Base-by-base conservation (phyloP, 1,140 invertebrate genomes). In the Dreissena rostriformis region DNA sequence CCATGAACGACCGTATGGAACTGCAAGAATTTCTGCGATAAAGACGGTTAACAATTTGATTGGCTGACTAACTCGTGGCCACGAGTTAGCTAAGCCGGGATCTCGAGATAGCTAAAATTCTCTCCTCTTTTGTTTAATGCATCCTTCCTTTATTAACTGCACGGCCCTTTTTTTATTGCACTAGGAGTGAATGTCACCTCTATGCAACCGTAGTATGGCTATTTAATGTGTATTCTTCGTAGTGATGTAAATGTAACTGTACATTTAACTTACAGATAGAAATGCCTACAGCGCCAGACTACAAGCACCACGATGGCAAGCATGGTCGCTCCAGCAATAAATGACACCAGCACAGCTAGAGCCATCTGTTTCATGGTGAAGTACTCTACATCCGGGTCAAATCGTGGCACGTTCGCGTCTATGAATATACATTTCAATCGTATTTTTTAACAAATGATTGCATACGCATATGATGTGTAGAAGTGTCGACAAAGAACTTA, bases 281-380 rank as follows among this genome's bases (percentile, higher is more conserved):
- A 67, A 29, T 78, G 22, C 28, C 76, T 66, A 14, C 76, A 78
- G n/a, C 76, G 51, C 76, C 76, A 78, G 22, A 78, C 76, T 22
- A 78, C 65, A 51, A 65, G 66, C 53, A 78, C 68, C 19, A 78
- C 76, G 0, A 66, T 4, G 1, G 76, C 65, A 24, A 78, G 17
- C 15, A 68, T 19, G 8, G 66, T 53, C 15, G 65, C 76, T 8
- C 76, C 76, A 17, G 76, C 68, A 2, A 78, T 78, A 53, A 78
- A 78, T 0, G 76, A 78, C 10, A 78, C 76, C 24, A 78, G 63
- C 29, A 78, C 76, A 14, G 76, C 76, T 10, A 78, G 17, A 7
- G 66, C 63, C 76, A 78, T 66, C 55, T 78, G 61, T 17, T 78
- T 78, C 76, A 78, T 78, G n/a, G 76, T 78, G 24, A 78, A 78